Evolutionary conservation across 64 coral and sea anemone genomes (phyloP), one percentile per base, ranked within the genome.

Genomic region (Montipora efflorescens): DNA sequence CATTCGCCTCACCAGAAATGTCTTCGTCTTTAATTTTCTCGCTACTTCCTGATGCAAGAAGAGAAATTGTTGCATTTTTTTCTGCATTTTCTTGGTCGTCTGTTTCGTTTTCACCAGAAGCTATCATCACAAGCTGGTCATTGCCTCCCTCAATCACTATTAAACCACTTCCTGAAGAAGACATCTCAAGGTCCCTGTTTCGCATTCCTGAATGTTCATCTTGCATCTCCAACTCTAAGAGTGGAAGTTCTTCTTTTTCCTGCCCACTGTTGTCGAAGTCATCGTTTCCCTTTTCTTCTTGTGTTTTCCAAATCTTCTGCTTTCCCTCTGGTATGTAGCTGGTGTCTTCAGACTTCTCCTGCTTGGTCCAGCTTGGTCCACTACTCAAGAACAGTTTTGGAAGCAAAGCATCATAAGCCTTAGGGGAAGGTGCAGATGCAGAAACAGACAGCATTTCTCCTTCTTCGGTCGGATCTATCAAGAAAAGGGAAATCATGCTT

Each of bases 221-320:
- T 13, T 61, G 51, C 10, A 59, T 81, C 79, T 55, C 79, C 53
- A 22, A 81, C 21, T 25, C n/a, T 13, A 81, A 10, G 1, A 85
- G 5, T 48, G 62, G 82, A 6, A 85, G 61, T 7, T 49, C 58
- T 70, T 2, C 82, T 70, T 85, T 85, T 46, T 85, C 61, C 19
- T 85, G 82, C 8, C 82, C 82, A 11, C 8, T 45, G 43, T 48
- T 61, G 44, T 68, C 64, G 4, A 85, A 68, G 18, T 85, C 82
- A n/a, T 85, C 82, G 18, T 85, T 62, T 10, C 49, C 82, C 64
- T 57, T 11, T 11, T 85, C 64, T 44, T 85, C 46, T 83, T 83
- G 53, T 46, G 59, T 55, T 67, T 83, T 83, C 80, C 80, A 45
- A 43, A 64, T 21, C 3, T 66, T 55, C 36, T 47, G 28, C 14